Evolutionary conservation across 1,140 invertebrate genomes (phyloP).

Genomic region (Hylaeus volcanicus): DNA sequence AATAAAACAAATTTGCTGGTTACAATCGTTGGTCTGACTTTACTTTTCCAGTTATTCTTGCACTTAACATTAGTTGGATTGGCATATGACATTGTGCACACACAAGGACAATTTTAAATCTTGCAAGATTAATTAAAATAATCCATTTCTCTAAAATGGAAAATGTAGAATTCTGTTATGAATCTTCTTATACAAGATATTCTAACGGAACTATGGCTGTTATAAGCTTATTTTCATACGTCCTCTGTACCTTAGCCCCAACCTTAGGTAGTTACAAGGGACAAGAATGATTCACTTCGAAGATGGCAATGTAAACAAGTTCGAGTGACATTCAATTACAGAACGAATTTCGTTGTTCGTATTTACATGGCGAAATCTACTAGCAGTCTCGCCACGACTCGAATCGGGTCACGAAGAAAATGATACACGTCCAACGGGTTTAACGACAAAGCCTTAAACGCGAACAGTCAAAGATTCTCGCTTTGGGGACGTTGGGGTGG

Average conservation of each 20-base stretch:
- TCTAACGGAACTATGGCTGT: too few species aligned
- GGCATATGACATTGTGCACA: too few species aligned
- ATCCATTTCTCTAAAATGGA: too few species aligned
- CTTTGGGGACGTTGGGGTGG: conserved; percentile 6
- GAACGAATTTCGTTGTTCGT: conserved; percentile 52
- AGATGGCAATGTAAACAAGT: conserved; percentile 51
- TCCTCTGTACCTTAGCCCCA: not conserved
- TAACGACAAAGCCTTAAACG: conserved; percentile 44
- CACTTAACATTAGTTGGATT: too few species aligned
- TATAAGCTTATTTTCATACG: too few species aligned
- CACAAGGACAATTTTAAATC: too few species aligned
- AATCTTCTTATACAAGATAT: too few species aligned
- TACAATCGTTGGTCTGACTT: too few species aligned
- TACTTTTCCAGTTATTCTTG: too few species aligned
- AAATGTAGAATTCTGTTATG: too few species aligned
- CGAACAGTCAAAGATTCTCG: conserved; percentile 44
- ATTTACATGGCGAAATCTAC: conserved; percentile 38
- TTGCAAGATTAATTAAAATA: too few species aligned
- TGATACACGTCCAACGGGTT: conserved; percentile 42
- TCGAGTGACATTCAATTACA: conserved; percentile 43
- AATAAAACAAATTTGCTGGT: too few species aligned
- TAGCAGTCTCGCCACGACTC: conserved; percentile 53
- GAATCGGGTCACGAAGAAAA: conserved; percentile 53
- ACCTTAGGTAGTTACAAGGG: conserved; percentile 10
- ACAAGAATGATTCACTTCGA: conserved; percentile 10